Evolutionary conservation across 2,113 vertebrate genomes (phyloP).

Genomic region (Rhea pennata): DNA sequence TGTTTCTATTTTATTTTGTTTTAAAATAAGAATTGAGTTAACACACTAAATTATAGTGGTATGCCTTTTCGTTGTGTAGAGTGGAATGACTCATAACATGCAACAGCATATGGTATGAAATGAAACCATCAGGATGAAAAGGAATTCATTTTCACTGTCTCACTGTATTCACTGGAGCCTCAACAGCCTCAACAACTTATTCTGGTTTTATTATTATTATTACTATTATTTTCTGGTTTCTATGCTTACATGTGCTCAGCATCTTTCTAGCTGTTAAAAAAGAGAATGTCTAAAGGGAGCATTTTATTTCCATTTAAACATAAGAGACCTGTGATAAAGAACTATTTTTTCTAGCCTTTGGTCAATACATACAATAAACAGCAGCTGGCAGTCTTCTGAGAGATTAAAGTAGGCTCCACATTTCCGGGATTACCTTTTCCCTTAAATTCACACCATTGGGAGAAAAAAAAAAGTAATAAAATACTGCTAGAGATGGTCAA

Average conservation of each 20-base stretch:
- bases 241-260: neutral
- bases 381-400: neutral
- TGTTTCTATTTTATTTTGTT: neutral
- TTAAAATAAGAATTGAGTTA: neutral
- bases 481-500: neutral
- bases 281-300: neutral
- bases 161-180: neutral
- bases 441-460: neutral
- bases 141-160: neutral
- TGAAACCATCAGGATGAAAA: neutral
- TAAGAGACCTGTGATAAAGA: neutral
- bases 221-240: neutral
- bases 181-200: neutral
- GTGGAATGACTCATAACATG: neutral
- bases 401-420: neutral
- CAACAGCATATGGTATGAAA: neutral
- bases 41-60: neutral
- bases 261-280: neutral
- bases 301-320: slow-evolving; percentile 3
- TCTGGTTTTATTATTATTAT: neutral
- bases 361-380: neutral
- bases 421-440: neutral
- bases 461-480: no score
- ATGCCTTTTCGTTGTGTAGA: neutral
- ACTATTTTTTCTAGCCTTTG: neutral